Evolutionary conservation across 2,113 vertebrate species (phyloP), one percentile per base, ranked within the genome.

Genomic region (Lasiurus borealis): DNA sequence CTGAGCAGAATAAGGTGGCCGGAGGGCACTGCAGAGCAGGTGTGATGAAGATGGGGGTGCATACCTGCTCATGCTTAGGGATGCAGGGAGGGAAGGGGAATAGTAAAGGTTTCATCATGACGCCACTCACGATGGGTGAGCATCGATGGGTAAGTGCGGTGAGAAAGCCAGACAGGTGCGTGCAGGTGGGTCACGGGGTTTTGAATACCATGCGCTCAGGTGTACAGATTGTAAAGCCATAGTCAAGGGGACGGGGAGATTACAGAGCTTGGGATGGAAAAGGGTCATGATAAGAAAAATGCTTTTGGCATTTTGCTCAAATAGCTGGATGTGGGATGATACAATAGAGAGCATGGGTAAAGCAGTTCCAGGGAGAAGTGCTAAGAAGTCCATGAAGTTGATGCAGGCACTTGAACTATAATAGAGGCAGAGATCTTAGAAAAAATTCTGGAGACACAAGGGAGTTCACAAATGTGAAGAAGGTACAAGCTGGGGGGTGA

Each of bases 121-220:
- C 5, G 15, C 77, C 16, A 0, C 0, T 73, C 16, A 0, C 0
- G 1, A 34, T 21, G 6, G 14, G 0, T 7, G 44, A 59, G 44
- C n/a, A 66, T 18, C n/a, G 31, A 25, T 8, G 31, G n/a, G 15
- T 21, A 73, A 54, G 25, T 3, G 18, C 48, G 25, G 31, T 8
- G 18, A 40, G 44, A 27, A 71, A 52, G 31, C 44, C 69, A 64
- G n/a, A 46, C 16, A 31, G 48, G 40, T 4, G 9, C 5, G 0
- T 2, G 14, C 13, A 31, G 90, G 50, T 4, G 23, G 7, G 12
- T 78, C 57, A 23, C 31, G 46, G 44, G 3, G 23, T 21, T 57
- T 8, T 36, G 34, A 31, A 27, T 3, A 23, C 50, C 21, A 6
- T 5, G 48, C n/a, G n/a, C 44, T 69, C 52, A 34, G 31, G 29